phyloP scores from a whole-genome alignment of 2,113 vertebrate species.

The Sinocyclocheilus anophthalmus region DNA sequence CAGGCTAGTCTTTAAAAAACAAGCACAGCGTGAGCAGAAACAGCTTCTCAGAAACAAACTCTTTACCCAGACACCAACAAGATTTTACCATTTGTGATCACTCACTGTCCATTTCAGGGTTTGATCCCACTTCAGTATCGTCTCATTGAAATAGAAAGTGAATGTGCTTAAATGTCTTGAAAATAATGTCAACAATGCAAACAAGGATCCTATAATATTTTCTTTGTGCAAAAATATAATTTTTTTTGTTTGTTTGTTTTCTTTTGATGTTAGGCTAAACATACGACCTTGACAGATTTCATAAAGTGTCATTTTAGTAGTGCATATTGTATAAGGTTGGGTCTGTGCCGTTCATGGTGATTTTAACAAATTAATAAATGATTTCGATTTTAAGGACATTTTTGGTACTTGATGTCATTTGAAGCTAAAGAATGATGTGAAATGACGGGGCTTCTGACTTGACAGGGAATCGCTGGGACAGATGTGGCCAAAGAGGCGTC shows the following conservation, averaged over 20 bases:
- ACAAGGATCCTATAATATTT: too few relatives aligned
- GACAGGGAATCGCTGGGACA: constrained; percentile 94
- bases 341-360: not conserved
- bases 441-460: constrained; percentile 10
- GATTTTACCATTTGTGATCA: too few relatives aligned
- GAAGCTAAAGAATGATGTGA: not conserved
- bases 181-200: too few relatives aligned
- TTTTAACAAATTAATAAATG: not conserved
- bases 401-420: not conserved
- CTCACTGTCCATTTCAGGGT: too few relatives aligned
- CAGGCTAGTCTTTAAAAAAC: constrained; percentile 34
- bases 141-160: too few relatives aligned
- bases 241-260: too few relatives aligned
- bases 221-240: too few relatives aligned
- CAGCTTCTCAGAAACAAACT: too few relatives aligned
- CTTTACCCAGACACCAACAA: too few relatives aligned
- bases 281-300: not conserved
- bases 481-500: constrained; percentile 97
- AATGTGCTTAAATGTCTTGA: too few relatives aligned
- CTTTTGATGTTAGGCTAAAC: too few relatives aligned
- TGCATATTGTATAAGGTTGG: not conserved
- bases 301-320: not conserved
- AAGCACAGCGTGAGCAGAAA: not conserved
- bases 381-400: not conserved
- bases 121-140: too few relatives aligned